Base-by-base conservation (phyloP, 1,140 invertebrate species). In the Hesperophylax magnus region DNA sequence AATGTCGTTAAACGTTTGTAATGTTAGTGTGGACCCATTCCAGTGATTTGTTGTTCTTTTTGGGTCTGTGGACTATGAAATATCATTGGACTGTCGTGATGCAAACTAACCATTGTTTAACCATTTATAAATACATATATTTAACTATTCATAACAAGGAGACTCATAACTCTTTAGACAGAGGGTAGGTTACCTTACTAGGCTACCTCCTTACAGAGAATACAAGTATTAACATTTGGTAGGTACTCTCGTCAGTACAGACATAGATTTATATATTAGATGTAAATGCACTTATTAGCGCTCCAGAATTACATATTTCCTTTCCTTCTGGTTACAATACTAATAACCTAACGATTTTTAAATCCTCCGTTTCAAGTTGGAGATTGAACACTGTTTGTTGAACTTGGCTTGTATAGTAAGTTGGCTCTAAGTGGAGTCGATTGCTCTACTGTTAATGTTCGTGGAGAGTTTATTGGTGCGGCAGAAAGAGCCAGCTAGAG, bases 31-130 rank as follows among this genome's bases (percentile, higher is more conserved):
- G 18, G 39, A 72, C 47, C 22, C 69, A 14, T 52, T 75, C 72
- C 56, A 39, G 53, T 18, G 54, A 31, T 60, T 75, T 31, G 17
- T 75, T 75, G 72, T 75, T 75, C 72, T 75, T 60, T 75, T 75
- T 75, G 72, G 72, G 72, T 24, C 72, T 75, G 72, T 75, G 72
- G 72, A 75, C 72, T 75, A 75, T 75, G 34, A 75, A 75, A 75
- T 75, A 75, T 75, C 54, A 75, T 74, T 47, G 67, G 4, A 47
- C 31, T 65, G 61, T 27, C 61, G 15, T 60, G 56, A 60, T 60
- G 18, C 56, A 39, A 39, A 39, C 56, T 18, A 60, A 60, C 3
- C 18, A 9, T 60, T 60, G 22, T 60, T 60, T 60, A 60, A 60
- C 22, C 56, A 60, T 22, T 22, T 60, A 60, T 18, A 60, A 9